phyloP scores from a whole-genome alignment of 2,888 invertebrate genomes.

The Cephus rjabovi region DNA sequence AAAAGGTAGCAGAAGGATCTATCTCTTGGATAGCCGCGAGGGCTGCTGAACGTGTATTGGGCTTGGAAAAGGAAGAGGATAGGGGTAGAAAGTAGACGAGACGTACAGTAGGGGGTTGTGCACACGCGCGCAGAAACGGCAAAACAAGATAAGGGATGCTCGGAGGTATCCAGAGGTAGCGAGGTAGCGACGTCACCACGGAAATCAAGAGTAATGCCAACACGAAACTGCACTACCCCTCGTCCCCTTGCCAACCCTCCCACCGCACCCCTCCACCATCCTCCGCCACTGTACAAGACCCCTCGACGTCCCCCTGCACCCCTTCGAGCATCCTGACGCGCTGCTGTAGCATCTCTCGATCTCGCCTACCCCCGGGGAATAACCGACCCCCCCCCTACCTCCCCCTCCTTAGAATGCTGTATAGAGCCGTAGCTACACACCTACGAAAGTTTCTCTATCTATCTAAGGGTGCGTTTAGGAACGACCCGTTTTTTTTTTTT shows the following conservation, averaged over 20 bases:
- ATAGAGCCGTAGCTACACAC: neutral
- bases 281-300: conserved; percentile 5
- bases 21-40: conserved; percentile 28
- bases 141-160: conserved; percentile 51
- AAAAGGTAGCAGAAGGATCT: conserved; percentile 27
- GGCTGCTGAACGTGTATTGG: conserved; percentile 4
- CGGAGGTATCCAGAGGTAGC: conserved; percentile 33
- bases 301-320: neutral
- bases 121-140: conserved; percentile 36
- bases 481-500: neutral
- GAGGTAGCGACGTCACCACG: conserved; percentile 67
- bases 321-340: neutral
- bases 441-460: neutral
- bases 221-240: conserved; percentile 74
- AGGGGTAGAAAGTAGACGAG: conserved; percentile 8
- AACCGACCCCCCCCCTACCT: neutral
- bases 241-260: conserved; percentile 52
- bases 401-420: neutral
- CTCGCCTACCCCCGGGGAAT: conserved; percentile 24
- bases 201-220: conserved; percentile 77
- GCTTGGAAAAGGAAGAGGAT: neutral
- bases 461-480: conserved; percentile 4
- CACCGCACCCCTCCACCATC: conserved; percentile 32
- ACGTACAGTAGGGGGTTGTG: conserved; percentile 15
- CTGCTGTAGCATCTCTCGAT: conserved; percentile 9